phyloP scores from a whole-genome alignment of 2,797 vertebrate genomes.

The Pristis pectinata region DNA sequence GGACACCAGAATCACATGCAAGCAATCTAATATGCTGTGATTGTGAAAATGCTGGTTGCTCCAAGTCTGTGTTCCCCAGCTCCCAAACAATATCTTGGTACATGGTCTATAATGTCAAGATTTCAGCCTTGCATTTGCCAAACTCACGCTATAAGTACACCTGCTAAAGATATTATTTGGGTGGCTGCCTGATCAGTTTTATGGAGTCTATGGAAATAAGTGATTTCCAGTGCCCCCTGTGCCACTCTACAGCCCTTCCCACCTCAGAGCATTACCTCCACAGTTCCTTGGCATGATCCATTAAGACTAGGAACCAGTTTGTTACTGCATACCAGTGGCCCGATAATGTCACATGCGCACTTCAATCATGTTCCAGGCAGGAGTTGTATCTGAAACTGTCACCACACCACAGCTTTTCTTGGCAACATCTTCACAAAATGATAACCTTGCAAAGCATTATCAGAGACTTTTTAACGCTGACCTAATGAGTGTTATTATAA shows the following conservation, averaged over 20 bases:
- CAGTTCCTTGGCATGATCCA: not conserved
- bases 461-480: not conserved
- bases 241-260: too few relatives aligned
- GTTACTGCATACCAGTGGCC: not conserved
- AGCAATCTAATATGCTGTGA: not conserved
- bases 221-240: not conserved
- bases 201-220: not conserved
- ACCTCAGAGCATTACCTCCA: too few relatives aligned
- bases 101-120: not conserved
- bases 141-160: not conserved
- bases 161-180: not conserved
- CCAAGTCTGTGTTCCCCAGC: not conserved
- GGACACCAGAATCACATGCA: not conserved
- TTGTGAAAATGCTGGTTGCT: not conserved
- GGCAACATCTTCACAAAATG: conserved; percentile 35
- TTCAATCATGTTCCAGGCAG: conserved; percentile 35
- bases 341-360: conserved; percentile 20
- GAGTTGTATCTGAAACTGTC: conserved; percentile 32
- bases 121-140: not conserved
- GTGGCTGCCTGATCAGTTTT: not conserved
- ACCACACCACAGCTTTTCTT: conserved; percentile 18
- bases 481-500: conserved; percentile 36
- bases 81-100: not conserved
- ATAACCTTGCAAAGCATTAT: conserved; percentile 17
- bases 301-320: not conserved